Evolutionary conservation across 2,797 vertebrate genomes (phyloP), one percentile per base, ranked within the genome.

Genomic region (Odontamblyopus rebecca): DNA sequence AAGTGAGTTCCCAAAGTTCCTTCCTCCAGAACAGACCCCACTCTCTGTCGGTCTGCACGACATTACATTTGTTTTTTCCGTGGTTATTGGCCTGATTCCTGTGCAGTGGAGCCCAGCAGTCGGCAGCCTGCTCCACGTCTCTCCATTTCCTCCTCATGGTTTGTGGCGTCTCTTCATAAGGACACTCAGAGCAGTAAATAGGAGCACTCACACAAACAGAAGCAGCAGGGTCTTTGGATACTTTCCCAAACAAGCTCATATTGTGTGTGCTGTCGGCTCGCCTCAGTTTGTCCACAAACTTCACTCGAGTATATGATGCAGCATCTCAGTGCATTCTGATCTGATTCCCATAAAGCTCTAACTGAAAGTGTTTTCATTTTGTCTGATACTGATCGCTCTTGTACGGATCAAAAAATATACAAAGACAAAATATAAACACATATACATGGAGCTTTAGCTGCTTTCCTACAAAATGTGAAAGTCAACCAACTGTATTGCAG

Each of bases 221-320:
- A 48, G 35, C 68, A 69, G 35, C 56, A 38, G 66, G 66, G n/a
- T 23, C 65, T 32, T n/a, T 35, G 51, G 66, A 68, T 68, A 57
- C 51, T 35, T 67, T 68, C 66, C 27, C 30, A 35, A 68, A 35
- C 51, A 68, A n/a, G 56, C 29, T 56, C 30, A 57, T 56, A 56
- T 54, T 38, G 51, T 68, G 66, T 56, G 26, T 68, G 66, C 65
- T 38, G 50, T 53, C 29, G 8, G 51, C 50, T 32, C 41, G 27
- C 38, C 30, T 68, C 18, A 2, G 26, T 68, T 56, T 54, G 65
- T 54, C 27, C 15, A 67, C 30, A 35, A 41, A 32, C 29, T 53
- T 68, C 11, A 38, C 16, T 23, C 3, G 29, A 67, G 54, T 35
- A 26, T 54, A 67, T 8, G 35, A 67, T 8, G 65, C 50, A 32